These are phyloP conservation scores for Drosophila melanica DNA, from an alignment of 1,140 invertebrate species.

Conservation along the genomic window DNA sequence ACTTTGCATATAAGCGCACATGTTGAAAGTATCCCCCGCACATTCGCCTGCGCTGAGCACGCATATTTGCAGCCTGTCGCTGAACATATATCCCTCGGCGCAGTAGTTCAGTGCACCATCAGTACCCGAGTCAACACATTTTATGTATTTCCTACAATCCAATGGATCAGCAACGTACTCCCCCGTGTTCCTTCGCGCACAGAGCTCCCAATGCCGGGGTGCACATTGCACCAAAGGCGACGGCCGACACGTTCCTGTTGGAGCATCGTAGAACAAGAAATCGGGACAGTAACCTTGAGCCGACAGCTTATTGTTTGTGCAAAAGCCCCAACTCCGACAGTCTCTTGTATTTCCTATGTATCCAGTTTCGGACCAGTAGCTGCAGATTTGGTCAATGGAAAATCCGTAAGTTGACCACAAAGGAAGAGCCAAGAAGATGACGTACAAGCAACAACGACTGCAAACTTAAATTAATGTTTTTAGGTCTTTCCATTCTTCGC, in stretches of 20 bases:
- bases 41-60: constrained; percentile 30
- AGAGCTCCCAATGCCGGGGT: constrained; percentile 33
- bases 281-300: constrained; percentile 9
- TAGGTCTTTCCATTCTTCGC: constrained; percentile 17
- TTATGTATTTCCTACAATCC: constrained; percentile 34
- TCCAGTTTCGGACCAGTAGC: constrained; percentile 29
- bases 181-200: not conserved
- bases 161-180: constrained; percentile 37
- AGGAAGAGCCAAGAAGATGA: not conserved
- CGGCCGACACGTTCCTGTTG: constrained; percentile 30
- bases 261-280: constrained; percentile 30
- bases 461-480: constrained; percentile 36
- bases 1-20: constrained; percentile 41
- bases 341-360: constrained; percentile 45
- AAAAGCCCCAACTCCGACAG: constrained; percentile 48
- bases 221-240: constrained; percentile 8
- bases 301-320: constrained; percentile 29
- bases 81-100: constrained; percentile 35
- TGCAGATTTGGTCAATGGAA: constrained; percentile 45
- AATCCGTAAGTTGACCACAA: constrained; percentile 1
- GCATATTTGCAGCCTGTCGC: constrained; percentile 45
- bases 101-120: constrained; percentile 9
- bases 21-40: constrained; percentile 27
- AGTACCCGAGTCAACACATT: constrained; percentile 11
- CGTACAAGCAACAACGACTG: constrained; percentile 10